Evolutionary conservation across 2,888 invertebrate genomes (phyloP).

Genomic region (Cancer borealis): DNA sequence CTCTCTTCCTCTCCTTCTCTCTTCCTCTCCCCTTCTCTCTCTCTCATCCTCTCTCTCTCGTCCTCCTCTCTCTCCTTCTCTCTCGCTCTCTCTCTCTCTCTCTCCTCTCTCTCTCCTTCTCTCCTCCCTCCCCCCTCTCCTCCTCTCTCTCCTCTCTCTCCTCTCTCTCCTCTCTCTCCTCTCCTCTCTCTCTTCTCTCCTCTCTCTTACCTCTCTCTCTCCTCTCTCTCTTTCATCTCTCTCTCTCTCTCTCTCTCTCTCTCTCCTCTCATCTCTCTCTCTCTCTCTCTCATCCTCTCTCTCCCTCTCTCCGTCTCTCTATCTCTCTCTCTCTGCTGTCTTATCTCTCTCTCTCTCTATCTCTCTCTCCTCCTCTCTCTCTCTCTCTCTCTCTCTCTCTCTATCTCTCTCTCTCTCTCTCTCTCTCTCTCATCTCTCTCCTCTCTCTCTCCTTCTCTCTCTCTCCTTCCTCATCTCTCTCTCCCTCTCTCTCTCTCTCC

Average conservation of each 20-base stretch:
- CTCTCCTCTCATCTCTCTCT: too few species aligned
- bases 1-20: background rate
- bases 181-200: background rate
- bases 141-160: background rate
- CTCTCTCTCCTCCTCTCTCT: background rate
- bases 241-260: too few species aligned
- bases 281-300: too few species aligned
- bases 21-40: background rate
- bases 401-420: background rate
- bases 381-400: background rate
- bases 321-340: background rate
- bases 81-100: background rate
- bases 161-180: background rate
- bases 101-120: background rate
- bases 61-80: background rate
- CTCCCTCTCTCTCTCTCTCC: background rate
- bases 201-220: background rate
- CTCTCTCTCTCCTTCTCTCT: background rate
- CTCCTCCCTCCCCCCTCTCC: background rate
- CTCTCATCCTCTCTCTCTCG: background rate
- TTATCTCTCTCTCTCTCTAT: background rate
- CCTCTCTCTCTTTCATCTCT: too few species aligned
- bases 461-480: background rate
- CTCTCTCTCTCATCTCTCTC: background rate
- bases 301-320: background rate